Conservation (phyloP, 2,888 invertebrate species). For the Bellardia bayeri region DNA sequence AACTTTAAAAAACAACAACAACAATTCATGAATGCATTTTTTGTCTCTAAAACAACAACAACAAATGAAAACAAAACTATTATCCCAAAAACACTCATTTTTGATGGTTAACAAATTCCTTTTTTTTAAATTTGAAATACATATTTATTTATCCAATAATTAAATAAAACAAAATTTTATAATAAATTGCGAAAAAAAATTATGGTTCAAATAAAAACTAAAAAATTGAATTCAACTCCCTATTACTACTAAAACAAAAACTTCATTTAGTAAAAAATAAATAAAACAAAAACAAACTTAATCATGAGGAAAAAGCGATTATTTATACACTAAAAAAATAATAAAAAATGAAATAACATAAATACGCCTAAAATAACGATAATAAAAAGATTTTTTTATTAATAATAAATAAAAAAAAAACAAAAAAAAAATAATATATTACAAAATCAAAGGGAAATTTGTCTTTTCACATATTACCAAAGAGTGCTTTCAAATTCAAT, state of each 20-base stretch:
- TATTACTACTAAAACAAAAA: conserved; percentile 67
- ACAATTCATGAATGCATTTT: conserved; percentile 60
- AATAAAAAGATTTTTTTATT: conserved; percentile 70
- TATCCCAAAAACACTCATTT: conserved; percentile 9
- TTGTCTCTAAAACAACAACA: conserved; percentile 23
- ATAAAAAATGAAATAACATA: conserved; percentile 57
- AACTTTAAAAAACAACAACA: conserved; percentile 64
- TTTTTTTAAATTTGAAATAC: conserved; percentile 21
- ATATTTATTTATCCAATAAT: conserved; percentile 23
- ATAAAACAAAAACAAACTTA: conserved; percentile 34
- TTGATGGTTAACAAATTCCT: conserved; percentile 37
- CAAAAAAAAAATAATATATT: conserved; percentile 62
- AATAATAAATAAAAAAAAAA: conserved; percentile 73
- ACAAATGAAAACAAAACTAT: conserved; percentile 2
- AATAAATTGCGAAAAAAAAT: conserved; percentile 37
- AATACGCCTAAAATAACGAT: conserved; percentile 70
- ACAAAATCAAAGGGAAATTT: conserved; percentile 67
- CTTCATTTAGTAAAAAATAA: conserved; percentile 60
- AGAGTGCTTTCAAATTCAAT: not conserved
- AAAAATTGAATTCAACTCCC: conserved; percentile 67
- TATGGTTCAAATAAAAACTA: conserved; percentile 44
- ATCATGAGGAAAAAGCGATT: conserved; percentile 60
- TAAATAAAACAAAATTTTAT: conserved; percentile 40
- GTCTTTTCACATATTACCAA: conserved; percentile 59
- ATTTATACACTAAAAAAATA: conserved; percentile 70